Base-by-base conservation (phyloP, 1,140 invertebrate species). In the Zaprionus vittiger region DNA sequence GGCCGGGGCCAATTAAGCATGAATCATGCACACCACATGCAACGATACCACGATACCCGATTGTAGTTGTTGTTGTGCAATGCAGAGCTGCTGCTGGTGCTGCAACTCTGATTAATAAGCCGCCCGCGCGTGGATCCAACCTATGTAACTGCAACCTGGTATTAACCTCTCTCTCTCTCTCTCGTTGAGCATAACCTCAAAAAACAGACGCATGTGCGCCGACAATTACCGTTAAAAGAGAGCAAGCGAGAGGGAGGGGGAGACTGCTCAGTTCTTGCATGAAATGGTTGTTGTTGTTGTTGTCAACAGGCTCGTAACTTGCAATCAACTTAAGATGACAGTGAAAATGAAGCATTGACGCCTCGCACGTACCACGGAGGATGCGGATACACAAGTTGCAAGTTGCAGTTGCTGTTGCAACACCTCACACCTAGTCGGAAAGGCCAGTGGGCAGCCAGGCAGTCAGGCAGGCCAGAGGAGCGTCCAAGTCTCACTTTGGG, bases 251-350 rank as follows among this genome's bases (percentile, higher is more conserved):
- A 52, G 41, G 20, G 20, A 55, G 17, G n/a, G n/a, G 55, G 60
- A 52, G 52, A 24, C 9, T 38, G 41, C 47, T 52, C 55, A 65
- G 37, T 38, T 72, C 54, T 65, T 72, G 65, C 17, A 54, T 69
- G 57, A 60, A 41, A 15, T 31, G 66, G 38, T 20, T 75, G 73
- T 68, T 69, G 81, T 81, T 78, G 78, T 77, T 77, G 83, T 82
- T 87, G 83, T 87, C 84, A 90, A 84, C 89, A 92, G 75, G 91
- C 80, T 92, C 91, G 91, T 92, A 92, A 92, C 89, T 92, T 92
- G 91, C 91, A 92, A 92, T 92, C 91, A 92, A 91, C 82, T 91
- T 92, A 92, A 92, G 91, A 92, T 92, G 91, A 92, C 91, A 92
- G 86, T 78, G 91, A 75, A 92, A 92, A 92, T 92, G 91, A 92